Base-by-base conservation (phyloP, 1,140 invertebrate genomes). In the Sesamia nonagrioides region DNA sequence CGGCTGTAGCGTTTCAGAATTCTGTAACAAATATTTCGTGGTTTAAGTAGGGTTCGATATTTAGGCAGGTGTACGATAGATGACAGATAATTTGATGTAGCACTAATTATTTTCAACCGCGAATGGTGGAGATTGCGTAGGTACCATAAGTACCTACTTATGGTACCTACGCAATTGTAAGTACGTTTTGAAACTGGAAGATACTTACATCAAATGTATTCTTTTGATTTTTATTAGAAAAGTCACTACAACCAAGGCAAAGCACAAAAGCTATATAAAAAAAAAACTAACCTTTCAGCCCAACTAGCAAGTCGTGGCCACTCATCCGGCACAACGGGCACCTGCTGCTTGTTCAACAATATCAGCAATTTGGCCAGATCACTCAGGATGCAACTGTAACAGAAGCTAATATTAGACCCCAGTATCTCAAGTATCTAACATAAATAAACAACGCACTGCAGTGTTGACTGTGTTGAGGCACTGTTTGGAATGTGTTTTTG, bases 311-410 rank as follows among this genome's bases (percentile, higher is more conserved):
- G 94, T 74, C 97, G 95, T 77, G 97, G 96, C 97, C 97, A 97
- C 85, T 97, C 97, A n/a, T 97, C 96, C n/a, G 97, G 97, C 3
- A 96, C 96, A 21, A 97, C 94, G 15, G 95, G 93, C 76, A 97
- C 96, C 77, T 96, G 96, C 60, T 97, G 96, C 86, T 96, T 96
- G 87, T 97, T 97, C 42, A 97, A 93, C 63, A 97, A 91, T 77
- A 97, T 96, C 54, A 97, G 94, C 82, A 97, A 96, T 89, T 97
- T 96, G 56, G 97, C 97, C 82, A 97, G 94, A 89, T 97, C 97
- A 78, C 97, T 96, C 66, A 97, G 91, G 56, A 97, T 97, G 56
- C 97, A 97, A 89, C 97, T 97, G 91, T 54, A 88, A 90, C 45
- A 77, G 60, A 56, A 63, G 37, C 42, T 68, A 68, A 48, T 68